Conservation (phyloP, 1,140 invertebrate genomes). For the Drosophila ironensis region DNA sequence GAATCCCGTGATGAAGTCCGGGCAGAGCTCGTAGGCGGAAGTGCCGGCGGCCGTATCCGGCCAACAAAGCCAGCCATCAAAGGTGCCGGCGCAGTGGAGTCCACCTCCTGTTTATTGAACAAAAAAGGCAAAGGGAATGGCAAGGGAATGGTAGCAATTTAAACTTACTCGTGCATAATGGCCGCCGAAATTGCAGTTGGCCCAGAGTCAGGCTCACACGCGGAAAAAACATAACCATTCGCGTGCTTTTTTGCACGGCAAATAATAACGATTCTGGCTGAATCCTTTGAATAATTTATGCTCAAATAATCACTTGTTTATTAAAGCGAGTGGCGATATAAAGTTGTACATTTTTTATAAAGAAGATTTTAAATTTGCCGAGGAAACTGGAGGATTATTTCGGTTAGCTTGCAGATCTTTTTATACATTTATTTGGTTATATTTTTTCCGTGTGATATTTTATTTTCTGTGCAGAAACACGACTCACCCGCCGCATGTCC, state of each 20-base stretch:
- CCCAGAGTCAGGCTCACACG: neutral
- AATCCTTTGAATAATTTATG: no score
- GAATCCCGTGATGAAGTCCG: slow-evolving; percentile 90
- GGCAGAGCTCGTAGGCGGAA: slow-evolving; percentile 88
- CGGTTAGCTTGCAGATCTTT: no score
- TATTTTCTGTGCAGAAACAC: neutral
- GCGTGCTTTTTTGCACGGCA: neutral
- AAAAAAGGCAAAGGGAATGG: neutral
- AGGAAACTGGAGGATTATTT: no score
- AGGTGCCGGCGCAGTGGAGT: slow-evolving; percentile 87
- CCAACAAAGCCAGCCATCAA: slow-evolving; percentile 95
- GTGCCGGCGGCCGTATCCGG: slow-evolving; percentile 89
- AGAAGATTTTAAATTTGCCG: no score
- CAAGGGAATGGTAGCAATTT: slow-evolving; percentile 16
- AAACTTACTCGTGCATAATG: slow-evolving; percentile 42
- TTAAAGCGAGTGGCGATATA: no score
- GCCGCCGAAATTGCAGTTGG: slow-evolving; percentile 27
- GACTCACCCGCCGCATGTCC: slow-evolving; percentile 28
- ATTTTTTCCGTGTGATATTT: neutral
- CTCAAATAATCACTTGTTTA: no score
- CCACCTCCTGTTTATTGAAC: slow-evolving; percentile 82
- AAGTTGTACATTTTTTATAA: no score
- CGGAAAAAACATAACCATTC: neutral
- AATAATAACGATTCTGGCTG: no score
- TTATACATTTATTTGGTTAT: neutral